Evolutionary conservation across 1,140 invertebrate species (phyloP), one percentile per base, ranked within the genome.

Genomic region (Drosophila parvula): DNA sequence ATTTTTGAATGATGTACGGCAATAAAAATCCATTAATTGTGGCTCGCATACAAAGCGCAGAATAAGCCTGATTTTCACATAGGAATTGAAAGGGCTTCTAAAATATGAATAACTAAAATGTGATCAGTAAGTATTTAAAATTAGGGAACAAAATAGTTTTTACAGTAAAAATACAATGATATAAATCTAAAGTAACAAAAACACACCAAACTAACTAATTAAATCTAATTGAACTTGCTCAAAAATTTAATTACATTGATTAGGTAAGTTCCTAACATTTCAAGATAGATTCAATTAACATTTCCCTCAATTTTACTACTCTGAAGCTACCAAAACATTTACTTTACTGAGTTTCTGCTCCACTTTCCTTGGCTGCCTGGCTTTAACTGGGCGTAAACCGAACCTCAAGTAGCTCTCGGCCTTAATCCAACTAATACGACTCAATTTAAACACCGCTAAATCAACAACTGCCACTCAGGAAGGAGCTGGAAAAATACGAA

Each of bases 361-460:
- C 5, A 30, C 12, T 50, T 30, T 34, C 11, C 12, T 4, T 2
- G n/a, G 27, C 6, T 44, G 0, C 14, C n/a, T 34, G 4, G 10
- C 61, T 11, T 48, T 67, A 68, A 63, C n/a, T 51, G 14, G 22
- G 8, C 7, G 22, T 47, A 48, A 34, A 30, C 36, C 41, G 56
- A 74, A 69, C 78, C 81, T 44, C 81, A 89, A 84, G 85, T 45
- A 38, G 73, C 58, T 78, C 65, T 68, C 34, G 4, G 47, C 48
- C 77, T 79, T 90, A 90, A 90, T 90, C 79, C 82, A 75, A 83
- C 82, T 90, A 90, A 90, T 78, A 78, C 74, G 79, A 71, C 78
- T 84, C 81, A 91, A 91, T 90, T 91, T 91, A 89, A 89, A 89
- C 90, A 89, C 89, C 88, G 79, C 89, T 90, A 91, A 91, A 91